phyloP scores from a whole-genome alignment of 2,113 vertebrate genomes.

The Phalacrocorax pelagicus region DNA sequence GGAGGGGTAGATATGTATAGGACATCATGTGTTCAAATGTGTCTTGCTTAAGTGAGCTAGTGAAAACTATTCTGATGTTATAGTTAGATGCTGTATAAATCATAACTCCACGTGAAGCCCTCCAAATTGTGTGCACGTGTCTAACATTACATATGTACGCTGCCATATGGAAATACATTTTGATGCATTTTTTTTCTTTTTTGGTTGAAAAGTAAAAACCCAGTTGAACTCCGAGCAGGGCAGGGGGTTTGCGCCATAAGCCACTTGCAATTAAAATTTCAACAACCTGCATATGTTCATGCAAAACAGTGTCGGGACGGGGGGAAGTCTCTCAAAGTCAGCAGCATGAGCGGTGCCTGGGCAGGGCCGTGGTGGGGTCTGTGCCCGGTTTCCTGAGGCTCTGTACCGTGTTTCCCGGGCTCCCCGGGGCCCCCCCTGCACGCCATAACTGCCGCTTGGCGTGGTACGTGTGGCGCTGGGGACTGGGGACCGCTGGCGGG shows the following conservation, averaged over 20 bases:
- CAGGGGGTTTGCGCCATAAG: neutral
- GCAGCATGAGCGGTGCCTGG: neutral
- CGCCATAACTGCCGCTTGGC: fast-evolving
- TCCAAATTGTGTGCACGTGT: neutral
- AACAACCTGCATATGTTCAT: neutral
- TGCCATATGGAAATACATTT: neutral
- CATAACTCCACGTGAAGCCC: neutral
- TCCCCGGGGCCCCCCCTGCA: neutral
- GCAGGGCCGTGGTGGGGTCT: neutral
- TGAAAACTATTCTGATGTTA: neutral
- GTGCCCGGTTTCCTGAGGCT: slow-evolving; percentile 11
- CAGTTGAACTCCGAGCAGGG: neutral
- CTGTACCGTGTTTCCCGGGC: neutral
- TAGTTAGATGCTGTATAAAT: neutral
- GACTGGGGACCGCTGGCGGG: neutral
- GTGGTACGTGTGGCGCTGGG: neutral
- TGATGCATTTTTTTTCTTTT: neutral
- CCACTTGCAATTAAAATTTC: neutral
- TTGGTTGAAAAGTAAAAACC: neutral
- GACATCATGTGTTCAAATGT: neutral
- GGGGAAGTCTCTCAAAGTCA: slow-evolving; percentile 22
- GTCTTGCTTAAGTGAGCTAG: neutral
- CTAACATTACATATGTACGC: fast-evolving
- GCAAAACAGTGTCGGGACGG: neutral
- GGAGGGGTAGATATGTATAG: neutral